Evolutionary conservation across 2,888 invertebrate genomes (phyloP).

Genomic region (Timema podura): DNA sequence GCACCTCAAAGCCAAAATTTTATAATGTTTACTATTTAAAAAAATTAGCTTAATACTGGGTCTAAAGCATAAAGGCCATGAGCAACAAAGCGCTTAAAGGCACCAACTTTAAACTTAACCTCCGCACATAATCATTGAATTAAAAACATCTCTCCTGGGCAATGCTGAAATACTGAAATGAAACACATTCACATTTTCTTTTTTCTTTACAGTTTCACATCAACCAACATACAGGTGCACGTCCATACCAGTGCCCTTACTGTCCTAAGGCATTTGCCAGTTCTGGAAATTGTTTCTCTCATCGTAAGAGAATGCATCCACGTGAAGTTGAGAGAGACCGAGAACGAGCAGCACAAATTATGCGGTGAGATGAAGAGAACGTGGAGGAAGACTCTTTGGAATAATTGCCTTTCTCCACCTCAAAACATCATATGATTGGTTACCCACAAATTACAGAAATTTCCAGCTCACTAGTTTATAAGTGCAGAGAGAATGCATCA

Average conservation of each 20-base stretch:
- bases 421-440: too few species aligned
- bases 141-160: too few species aligned
- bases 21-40: too few species aligned
- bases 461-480: too few species aligned
- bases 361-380: conserved; percentile 45
- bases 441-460: too few species aligned
- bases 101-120: not conserved
- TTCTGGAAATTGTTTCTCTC: conserved; percentile 70
- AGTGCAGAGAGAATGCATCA: too few species aligned
- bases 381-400: too few species aligned
- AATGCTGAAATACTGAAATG: not conserved
- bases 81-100: not conserved
- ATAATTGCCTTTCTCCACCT: too few species aligned
- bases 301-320: conserved; percentile 67
- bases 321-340: conserved; percentile 55
- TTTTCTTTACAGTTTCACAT: conserved; percentile 59
- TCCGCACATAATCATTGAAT: not conserved
- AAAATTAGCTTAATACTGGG: not conserved
- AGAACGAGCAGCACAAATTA: conserved; percentile 52
- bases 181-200: conserved; percentile 16
- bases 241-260: conserved; percentile 69
- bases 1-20: too few species aligned
- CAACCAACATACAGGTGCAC: conserved; percentile 69
- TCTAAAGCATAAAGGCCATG: not conserved
- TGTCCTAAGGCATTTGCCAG: conserved; percentile 69